A percentile compares a stretch with the other conserved stretches of the same genome.
Evolutionary conservation across 2,797 vertebrate genomes (phyloP).

Genomic region (Syndactyla subalaris): DNA sequence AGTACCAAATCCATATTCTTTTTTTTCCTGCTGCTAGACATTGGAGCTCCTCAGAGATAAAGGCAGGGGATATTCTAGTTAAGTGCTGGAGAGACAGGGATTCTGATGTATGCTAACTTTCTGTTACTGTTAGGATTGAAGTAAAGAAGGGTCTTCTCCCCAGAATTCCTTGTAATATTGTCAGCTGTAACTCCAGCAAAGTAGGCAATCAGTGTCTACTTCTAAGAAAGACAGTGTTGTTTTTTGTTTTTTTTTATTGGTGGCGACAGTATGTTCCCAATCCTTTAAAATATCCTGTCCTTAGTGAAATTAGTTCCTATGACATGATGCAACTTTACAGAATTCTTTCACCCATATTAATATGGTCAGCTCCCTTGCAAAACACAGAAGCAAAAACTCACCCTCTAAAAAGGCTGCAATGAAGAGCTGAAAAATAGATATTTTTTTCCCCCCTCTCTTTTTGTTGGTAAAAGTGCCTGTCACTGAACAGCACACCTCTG

Average conservation of each 20-base stretch:
- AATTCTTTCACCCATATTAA: neutral
- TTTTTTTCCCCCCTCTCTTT: neutral
- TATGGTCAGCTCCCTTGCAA: neutral
- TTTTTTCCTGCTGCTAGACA: neutral
- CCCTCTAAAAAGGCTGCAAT: neutral
- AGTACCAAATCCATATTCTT: neutral
- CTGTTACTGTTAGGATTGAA: neutral
- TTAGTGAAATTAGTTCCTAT: neutral
- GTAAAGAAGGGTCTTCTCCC: neutral
- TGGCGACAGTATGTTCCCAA: neutral
- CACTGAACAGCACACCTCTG: neutral
- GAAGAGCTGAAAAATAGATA: neutral
- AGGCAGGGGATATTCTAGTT: neutral
- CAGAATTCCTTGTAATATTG: neutral
- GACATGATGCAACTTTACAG: neutral
- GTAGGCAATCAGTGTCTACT: neutral
- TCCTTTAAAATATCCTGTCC: neutral
- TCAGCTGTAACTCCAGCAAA: neutral
- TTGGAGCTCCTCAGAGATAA: neutral
- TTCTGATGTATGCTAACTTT: neutral
- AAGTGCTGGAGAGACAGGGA: neutral
- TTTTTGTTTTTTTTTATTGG: neutral
- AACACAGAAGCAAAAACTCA: neutral
- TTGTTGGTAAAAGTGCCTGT: neutral
- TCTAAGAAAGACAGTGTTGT: neutral